These are phyloP conservation scores for Spheniscus mendiculus DNA, from an alignment of 2,113 vertebrate species.

Conservation along the genomic window DNA sequence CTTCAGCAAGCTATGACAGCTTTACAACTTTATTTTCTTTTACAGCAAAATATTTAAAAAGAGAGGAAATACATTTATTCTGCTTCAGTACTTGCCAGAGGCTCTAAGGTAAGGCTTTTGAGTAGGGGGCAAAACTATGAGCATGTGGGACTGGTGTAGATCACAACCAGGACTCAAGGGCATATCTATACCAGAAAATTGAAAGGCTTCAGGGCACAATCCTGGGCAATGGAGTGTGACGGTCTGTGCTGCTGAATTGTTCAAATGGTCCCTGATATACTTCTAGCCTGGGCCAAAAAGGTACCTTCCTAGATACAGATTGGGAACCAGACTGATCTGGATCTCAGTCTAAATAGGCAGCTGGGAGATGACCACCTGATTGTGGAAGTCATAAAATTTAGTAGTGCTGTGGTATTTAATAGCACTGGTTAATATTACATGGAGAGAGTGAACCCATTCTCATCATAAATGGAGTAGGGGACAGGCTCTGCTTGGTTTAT, in stretches of 20 bases:
- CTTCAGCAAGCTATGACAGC: neutral
- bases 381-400: neutral
- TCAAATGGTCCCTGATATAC: neutral
- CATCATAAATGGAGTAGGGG: neutral
- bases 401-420: neutral
- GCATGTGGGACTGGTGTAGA: neutral
- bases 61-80: conserved; percentile 11
- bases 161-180: no score
- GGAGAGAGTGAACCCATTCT: neutral
- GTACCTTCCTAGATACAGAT: neutral
- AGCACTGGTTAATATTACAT: neutral
- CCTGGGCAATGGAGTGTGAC: neutral
- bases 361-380: neutral
- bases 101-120: neutral
- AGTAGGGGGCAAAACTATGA: neutral
- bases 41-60: conserved; percentile 1
- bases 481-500: neutral
- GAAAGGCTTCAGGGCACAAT: neutral
- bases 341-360: neutral
- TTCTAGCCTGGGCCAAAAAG: neutral
- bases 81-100: neutral
- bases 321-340: neutral
- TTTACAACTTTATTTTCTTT: conserved; percentile 14
- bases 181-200: neutral
- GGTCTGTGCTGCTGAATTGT: neutral